Evolutionary conservation across 2,888 invertebrate species (phyloP), one percentile per base, ranked within the genome.

Genomic region (Synergus laeviventris): DNA sequence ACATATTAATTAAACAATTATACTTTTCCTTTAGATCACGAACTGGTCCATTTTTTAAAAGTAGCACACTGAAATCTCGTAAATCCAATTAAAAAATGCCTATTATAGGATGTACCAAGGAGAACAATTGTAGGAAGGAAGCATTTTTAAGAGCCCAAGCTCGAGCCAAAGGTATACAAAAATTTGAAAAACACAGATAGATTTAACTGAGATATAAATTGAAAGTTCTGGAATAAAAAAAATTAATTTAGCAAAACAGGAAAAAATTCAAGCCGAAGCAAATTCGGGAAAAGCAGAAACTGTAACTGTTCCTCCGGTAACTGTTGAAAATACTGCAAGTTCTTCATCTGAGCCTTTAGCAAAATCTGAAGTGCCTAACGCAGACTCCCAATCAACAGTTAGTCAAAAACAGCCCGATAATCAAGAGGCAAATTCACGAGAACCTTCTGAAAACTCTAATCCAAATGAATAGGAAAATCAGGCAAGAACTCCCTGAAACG

Each of bases 81-180:
- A 70, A 66, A 45, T 45, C 24, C n/a, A 14, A 70, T 59, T 64
- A 62, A 74, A 81, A 76, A 59, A 87, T 86, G 86, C 76, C 85
- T 54, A 75, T 66, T 31, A 82, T 86, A 76, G 89, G 89, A 73
- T 89, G 89, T 70, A 87, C 87, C 21, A 82, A 80, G 39, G 86
- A 87, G 39, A 79, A 87, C 78, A 89, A 88, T 84, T 89, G 89
- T 80, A 84, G 77, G 60, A 86, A 80, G 62, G 82, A 85, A 66
- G 85, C 85, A 16, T 79, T 74, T 38, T 73, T 83, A 39, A 84
- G 76, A 74, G 84, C 83, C 2, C 83, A 78, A 49, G 79, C 81
- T 42, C 75, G 75, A 21, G 70, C 77, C 11, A 74, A 54, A 77
- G 74, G 74, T 77, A 70, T 0, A 12, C 49, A 74, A 1, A 31